These are phyloP conservation scores for Sebastes diaconus DNA, from an alignment of 2,797 vertebrate species.

Conservation along the genomic window DNA sequence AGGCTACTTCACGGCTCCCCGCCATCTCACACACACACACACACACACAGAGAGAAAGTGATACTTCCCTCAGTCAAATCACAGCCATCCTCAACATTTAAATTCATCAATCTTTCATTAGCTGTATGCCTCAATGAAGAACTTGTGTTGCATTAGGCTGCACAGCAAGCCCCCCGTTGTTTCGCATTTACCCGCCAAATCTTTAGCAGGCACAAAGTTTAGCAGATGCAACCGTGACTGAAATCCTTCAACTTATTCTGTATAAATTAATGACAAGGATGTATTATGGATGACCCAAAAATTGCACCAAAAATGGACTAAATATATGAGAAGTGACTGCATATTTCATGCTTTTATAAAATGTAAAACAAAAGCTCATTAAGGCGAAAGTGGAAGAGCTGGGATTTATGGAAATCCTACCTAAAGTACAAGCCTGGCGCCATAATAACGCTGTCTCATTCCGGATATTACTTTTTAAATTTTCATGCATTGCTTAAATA, in stretches of 20 bases:
- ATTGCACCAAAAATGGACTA: not conserved
- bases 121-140: constrained; percentile 8
- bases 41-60: constrained; percentile 3
- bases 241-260: constrained; percentile 16
- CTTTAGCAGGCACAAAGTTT: constrained; percentile 21
- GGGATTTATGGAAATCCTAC: constrained; percentile 21
- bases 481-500: constrained; percentile 10
- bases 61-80: constrained; percentile 36
- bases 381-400: constrained; percentile 7
- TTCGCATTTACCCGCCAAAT: constrained; percentile 6
- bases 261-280: constrained; percentile 42
- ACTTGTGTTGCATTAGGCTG: constrained; percentile 14
- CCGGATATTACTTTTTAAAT: constrained; percentile 5
- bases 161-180: not conserved
- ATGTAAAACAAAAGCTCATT: constrained; percentile 21
- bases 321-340: constrained; percentile 27
- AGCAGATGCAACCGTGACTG: not conserved
- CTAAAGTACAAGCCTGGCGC: not conserved
- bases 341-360: constrained; percentile 42
- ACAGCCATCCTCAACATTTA: constrained; percentile 32
- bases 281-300: constrained; percentile 40
- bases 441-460: not conserved
- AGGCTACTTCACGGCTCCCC: constrained; percentile 28
- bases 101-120: constrained; percentile 48
- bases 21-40: not conserved